A percentile compares a stretch with the other conserved stretches of the same genome.
These are phyloP conservation scores for Apocrypta bakeri DNA, from an alignment of 1,140 invertebrate species.

Conservation along the genomic window DNA sequence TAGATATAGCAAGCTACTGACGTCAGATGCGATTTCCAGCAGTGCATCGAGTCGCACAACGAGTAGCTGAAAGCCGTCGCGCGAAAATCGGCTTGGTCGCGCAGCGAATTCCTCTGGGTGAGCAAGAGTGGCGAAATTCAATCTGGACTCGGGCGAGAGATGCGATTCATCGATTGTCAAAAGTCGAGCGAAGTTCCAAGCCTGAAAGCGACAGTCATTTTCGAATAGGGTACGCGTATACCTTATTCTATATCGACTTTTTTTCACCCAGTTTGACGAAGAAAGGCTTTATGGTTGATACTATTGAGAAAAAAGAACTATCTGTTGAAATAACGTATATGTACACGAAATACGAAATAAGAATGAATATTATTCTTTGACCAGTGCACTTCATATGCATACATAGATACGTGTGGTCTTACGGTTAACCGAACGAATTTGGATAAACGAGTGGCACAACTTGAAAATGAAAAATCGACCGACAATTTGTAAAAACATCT, in stretches of 20 bases:
- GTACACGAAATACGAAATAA: no score
- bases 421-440: no score
- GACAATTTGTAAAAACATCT: no score
- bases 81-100: not conserved
- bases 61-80: not conserved
- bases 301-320: no score
- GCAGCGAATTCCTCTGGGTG: not conserved
- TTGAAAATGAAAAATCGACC: no score
- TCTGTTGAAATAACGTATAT: no score
- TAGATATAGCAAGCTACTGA: not conserved
- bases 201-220: not conserved
- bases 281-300: not conserved
- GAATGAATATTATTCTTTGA: no score
- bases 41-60: no score
- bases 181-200: not conserved
- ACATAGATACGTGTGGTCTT: no score
- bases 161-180: conserved; percentile 23
- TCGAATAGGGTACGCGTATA: not conserved
- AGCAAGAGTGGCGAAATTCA: conserved; percentile 11
- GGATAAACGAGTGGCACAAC: no score
- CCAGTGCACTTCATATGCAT: no score
- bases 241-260: not conserved
- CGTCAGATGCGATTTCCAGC: no score
- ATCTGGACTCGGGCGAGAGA: conserved; percentile 13
- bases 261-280: not conserved